Base-by-base conservation (phyloP, 2,113 vertebrate species). In the Mohoua ochrocephala region DNA sequence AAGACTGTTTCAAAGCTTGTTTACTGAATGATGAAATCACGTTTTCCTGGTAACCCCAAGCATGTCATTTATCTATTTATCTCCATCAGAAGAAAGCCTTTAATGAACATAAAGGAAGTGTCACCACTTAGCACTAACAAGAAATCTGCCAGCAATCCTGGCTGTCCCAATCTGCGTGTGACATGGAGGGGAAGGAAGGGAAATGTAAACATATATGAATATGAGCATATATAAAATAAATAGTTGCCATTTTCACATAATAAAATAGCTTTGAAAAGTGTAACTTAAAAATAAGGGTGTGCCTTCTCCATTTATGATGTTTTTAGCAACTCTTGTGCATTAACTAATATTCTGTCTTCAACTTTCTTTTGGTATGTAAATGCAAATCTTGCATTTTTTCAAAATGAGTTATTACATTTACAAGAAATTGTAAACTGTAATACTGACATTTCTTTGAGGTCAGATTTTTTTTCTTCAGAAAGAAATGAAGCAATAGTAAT, bases 1-100 rank as follows among this genome's bases (percentile, higher is more conserved):
- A 96, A 94, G 79, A 93, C 85, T 96, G 89, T 87, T 92, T 97
- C 96, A 95, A 96, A 97, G 94, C 84, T 95, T 89, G 71, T 61
- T 91, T 67, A 80, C 96, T 97, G 91, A 94, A 53, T 75, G 95
- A 98, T 59, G 92, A 97, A 98, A 98, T 96, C 93, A 94, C 83
- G 94, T 97, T 98, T 97, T 98, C 97, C 97, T 64, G 68, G 84
- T 98, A 98, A 97, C 94, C 82, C 41, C 79, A 97, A 97, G 94
- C 82, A 88, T 63, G 81, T 78, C 65, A 97, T 98, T 97, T 95
- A 93, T 97, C 96, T 97, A 95, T 98, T 97, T 95, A 95, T 98
- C 97, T 97, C 92, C 89, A 92, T 97, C 98, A 98, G 79, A 76
- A 63, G 88, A 97, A 97, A 98, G 83, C 65, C 77, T 42, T 95